Evolutionary conservation across 2,888 invertebrate genomes (phyloP).

Genomic region (Stenurella melanura): DNA sequence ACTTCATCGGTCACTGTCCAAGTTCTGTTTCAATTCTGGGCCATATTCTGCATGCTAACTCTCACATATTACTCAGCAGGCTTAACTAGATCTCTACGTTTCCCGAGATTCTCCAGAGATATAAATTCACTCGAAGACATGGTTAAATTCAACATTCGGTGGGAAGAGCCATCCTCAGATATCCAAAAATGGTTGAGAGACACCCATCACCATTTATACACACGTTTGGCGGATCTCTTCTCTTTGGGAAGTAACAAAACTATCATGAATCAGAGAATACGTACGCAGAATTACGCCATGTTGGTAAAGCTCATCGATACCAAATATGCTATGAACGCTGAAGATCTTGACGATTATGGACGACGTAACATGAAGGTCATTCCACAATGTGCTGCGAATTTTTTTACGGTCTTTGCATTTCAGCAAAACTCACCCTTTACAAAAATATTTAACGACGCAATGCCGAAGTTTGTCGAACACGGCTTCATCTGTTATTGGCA

Average conservation of each 20-base stretch:
- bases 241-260: slow-evolving; percentile 27
- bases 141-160: slow-evolving; percentile 51
- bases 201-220: slow-evolving; percentile 41
- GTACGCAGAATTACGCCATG: slow-evolving; percentile 44
- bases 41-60: slow-evolving; percentile 49
- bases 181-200: slow-evolving; percentile 46
- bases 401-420: slow-evolving; percentile 53
- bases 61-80: slow-evolving; percentile 56
- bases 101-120: slow-evolving; percentile 53
- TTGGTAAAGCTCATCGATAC: slow-evolving; percentile 45
- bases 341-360: slow-evolving; percentile 52
- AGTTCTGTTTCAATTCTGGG: slow-evolving; percentile 46
- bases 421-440: slow-evolving; percentile 56
- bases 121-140: slow-evolving; percentile 57
- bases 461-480: slow-evolving; percentile 48
- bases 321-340: slow-evolving; percentile 47
- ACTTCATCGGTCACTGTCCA: slow-evolving; percentile 21
- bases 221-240: slow-evolving; percentile 42
- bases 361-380: slow-evolving; percentile 50
- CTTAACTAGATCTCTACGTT: slow-evolving; percentile 53
- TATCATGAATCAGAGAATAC: slow-evolving; percentile 37
- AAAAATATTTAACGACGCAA: slow-evolving; percentile 50
- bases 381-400: slow-evolving; percentile 48
- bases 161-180: slow-evolving; percentile 50
- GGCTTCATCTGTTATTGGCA: slow-evolving; percentile 57